A percentile compares a stretch with the other conserved stretches of the same genome.
These are phyloP conservation scores for Euphonia xanthogaster DNA, from an alignment of 2,797 vertebrate species.

Conservation along the genomic window DNA sequence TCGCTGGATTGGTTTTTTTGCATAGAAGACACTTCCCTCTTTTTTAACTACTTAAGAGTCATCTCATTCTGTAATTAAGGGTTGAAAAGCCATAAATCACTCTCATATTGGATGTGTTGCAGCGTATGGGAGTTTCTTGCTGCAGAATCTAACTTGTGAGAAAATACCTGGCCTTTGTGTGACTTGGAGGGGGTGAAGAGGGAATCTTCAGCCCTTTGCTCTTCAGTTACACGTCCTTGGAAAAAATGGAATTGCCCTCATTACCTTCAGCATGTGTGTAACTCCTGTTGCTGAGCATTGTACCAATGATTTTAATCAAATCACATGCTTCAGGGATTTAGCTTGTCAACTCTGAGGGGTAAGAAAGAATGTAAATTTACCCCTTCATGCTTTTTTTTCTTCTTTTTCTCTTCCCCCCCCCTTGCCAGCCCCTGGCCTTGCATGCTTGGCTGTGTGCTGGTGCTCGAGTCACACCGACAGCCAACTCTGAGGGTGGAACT, in stretches of 20 bases:
- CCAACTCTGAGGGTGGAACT: not conserved
- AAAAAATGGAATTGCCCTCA: not conserved
- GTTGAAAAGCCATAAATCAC: not conserved
- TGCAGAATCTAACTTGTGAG: not conserved
- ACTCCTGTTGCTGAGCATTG: not conserved
- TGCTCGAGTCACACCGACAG: not conserved
- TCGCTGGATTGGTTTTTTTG: not conserved
- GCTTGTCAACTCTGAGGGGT: not conserved
- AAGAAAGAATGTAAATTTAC: not conserved
- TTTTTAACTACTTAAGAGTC: not conserved
- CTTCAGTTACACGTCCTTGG: not conserved
- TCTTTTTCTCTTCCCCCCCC: not conserved
- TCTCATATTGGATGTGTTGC: not conserved
- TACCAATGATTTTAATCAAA: not conserved
- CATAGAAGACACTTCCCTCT: not conserved
- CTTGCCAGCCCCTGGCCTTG: not conserved
- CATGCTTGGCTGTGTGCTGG: not conserved
- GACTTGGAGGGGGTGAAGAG: not conserved
- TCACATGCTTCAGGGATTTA: not conserved
- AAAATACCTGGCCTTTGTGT: not conserved
- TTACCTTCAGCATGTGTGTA: not conserved
- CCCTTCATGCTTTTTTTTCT: not conserved
- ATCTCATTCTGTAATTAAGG: not conserved
- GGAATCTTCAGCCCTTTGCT: not conserved
- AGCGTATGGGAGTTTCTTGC: not conserved